Evolutionary conservation across 2,888 invertebrate species (phyloP).

Genomic region (Rotaria magnacalcarata): DNA sequence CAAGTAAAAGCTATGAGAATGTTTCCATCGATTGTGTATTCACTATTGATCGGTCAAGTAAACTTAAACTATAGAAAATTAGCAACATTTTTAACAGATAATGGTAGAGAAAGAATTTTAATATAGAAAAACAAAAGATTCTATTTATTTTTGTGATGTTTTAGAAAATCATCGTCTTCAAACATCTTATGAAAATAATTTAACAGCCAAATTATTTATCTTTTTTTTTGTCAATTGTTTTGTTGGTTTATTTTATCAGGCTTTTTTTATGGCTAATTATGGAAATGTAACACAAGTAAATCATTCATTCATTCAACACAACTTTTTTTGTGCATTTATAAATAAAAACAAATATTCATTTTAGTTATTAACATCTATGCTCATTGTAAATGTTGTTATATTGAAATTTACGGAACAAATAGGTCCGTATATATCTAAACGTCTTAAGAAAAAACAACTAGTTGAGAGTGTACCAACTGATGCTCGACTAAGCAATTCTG

Average conservation of each 20-base stretch:
- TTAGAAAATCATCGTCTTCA: constrained; percentile 71
- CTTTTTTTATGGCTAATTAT: constrained; percentile 61
- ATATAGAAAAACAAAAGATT: not conserved
- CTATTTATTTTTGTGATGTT: not conserved
- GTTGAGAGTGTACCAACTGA: constrained; percentile 61
- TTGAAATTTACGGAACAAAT: constrained; percentile 36
- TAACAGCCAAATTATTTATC: constrained; percentile 68
- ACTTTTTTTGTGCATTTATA: not conserved
- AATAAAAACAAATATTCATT: constrained; percentile 46
- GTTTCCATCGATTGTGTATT: constrained; percentile 69
- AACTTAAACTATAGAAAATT: constrained; percentile 69
- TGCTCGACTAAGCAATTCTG: constrained; percentile 65
- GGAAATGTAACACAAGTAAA: constrained; percentile 21
- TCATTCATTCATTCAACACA: not conserved
- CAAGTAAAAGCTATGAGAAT: not conserved
- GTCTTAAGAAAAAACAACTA: not conserved
- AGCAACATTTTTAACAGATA: constrained; percentile 70
- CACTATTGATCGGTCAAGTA: constrained; percentile 68
- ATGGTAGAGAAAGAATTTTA: constrained; percentile 62
- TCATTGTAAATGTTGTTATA: constrained; percentile 64
- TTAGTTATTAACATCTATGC: constrained; percentile 68
- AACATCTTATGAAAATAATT: constrained; percentile 71
- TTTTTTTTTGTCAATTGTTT: constrained; percentile 77
- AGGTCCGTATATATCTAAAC: not conserved
- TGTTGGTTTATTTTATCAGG: constrained; percentile 73